These are phyloP conservation scores for Mormyrus iriodes DNA, from an alignment of 2,113 vertebrate genomes.

Conservation along the genomic window DNA sequence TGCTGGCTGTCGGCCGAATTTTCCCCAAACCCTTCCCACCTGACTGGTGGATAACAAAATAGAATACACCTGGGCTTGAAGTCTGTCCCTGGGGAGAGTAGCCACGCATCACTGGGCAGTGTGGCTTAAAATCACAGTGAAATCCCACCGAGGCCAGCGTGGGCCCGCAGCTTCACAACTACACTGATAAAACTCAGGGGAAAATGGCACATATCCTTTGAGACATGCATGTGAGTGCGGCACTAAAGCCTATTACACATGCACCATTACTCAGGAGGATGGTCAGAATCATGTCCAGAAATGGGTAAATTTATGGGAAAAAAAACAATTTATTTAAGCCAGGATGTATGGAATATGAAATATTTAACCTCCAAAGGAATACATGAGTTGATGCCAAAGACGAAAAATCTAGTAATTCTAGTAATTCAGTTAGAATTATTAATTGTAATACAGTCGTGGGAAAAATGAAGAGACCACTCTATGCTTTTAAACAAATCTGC, in stretches of 20 bases:
- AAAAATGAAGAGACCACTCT: too few relatives aligned
- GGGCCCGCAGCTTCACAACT: neutral
- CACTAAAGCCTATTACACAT: neutral
- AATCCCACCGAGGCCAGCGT: neutral
- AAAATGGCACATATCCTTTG: neutral
- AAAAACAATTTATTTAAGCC: neutral
- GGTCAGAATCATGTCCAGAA: neutral
- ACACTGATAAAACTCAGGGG: neutral
- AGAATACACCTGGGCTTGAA: constrained; percentile 2
- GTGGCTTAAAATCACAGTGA: neutral
- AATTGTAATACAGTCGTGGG: too few relatives aligned
- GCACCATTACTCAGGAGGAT: neutral
- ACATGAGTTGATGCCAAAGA: neutral
- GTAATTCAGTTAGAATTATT: neutral
- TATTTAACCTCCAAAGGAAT: neutral
- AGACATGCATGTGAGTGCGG: neutral
- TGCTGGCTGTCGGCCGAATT: neutral
- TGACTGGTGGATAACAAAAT: constrained; percentile 8
- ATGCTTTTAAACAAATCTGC: too few relatives aligned
- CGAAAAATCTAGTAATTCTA: neutral
- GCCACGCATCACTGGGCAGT: neutral
- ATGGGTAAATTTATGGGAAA: constrained; percentile 6
- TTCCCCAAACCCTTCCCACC: neutral
- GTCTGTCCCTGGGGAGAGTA: neutral
- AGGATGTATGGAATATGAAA: neutral